phyloP scores from a whole-genome alignment of 2,797 vertebrate species.

The Sphenodon punctatus region DNA sequence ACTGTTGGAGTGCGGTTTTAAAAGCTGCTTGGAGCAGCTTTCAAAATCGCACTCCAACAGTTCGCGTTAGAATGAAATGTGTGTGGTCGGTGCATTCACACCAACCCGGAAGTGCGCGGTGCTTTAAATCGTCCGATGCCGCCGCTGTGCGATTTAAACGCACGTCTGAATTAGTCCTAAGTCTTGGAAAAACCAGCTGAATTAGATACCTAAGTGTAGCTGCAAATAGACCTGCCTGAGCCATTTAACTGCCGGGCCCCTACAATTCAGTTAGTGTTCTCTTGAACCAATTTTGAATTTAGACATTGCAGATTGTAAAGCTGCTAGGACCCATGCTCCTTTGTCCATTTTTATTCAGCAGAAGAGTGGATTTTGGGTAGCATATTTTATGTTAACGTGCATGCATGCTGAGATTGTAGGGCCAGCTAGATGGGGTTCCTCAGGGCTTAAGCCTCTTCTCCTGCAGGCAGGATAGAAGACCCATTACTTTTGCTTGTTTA shows the following conservation, averaged over 20 bases:
- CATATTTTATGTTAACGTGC: not conserved
- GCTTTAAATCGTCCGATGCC: no score
- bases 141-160: no score
- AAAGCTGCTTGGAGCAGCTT: no score
- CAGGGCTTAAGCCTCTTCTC: not conserved
- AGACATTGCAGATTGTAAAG: not conserved
- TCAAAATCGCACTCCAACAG: no score
- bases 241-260: not conserved
- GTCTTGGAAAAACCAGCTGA: not conserved
- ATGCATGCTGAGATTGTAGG: not conserved
- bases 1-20: no score
- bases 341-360: not conserved
- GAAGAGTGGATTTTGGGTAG: no score
- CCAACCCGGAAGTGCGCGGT: no score
- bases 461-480: not conserved
- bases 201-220: not conserved
- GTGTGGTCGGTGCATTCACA: no score
- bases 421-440: fast-evolving
- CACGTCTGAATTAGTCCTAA: no score
- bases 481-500: no score
- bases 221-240: not conserved
- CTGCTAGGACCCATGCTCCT: not conserved
- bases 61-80: no score
- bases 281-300: not conserved
- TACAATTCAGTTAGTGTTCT: not conserved